Percentiles rank a stretch among this genome's conserved stretches.
Conservation (phyloP, 2,797 vertebrate genomes). For the Thaleichthys pacificus region DNA sequence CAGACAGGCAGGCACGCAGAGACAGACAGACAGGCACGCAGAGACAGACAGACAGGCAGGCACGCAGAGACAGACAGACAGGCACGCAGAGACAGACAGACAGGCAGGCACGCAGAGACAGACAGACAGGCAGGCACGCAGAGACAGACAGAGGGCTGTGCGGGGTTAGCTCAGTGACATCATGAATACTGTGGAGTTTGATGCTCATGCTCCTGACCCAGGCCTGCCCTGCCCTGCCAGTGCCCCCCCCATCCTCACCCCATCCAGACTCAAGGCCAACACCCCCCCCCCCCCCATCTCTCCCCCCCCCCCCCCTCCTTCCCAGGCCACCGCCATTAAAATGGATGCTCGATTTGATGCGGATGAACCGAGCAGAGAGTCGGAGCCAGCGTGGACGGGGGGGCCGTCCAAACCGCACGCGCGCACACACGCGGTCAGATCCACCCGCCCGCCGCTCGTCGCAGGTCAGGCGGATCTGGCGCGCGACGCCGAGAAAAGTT, state of each 20-base stretch:
- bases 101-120: background rate
- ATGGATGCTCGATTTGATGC: constrained; percentile 66
- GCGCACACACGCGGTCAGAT: background rate
- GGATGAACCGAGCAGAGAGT: constrained; percentile 51
- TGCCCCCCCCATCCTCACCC: background rate
- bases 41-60: no score
- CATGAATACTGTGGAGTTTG: constrained; percentile 34
- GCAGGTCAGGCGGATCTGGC: no score
- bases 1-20: background rate
- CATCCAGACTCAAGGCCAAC: background rate
- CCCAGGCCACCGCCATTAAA: constrained; percentile 55
- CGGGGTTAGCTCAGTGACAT: constrained; percentile 19
- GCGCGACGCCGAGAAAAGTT: no score
- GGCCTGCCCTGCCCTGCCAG: constrained; percentile 24
- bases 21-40: background rate
- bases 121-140: background rate
- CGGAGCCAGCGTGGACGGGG: constrained; percentile 6
- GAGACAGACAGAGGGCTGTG: constrained; percentile 8
- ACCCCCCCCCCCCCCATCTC: constrained; percentile 1
- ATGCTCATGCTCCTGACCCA: constrained; percentile 24
- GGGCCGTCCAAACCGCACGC: constrained; percentile 17
- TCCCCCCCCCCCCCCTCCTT: constrained; percentile 23
- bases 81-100: no score
- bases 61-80: no score
- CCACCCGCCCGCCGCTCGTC: constrained; percentile 22